phyloP scores from a whole-genome alignment of 2,113 vertebrate genomes.

The Helogale parvula region DNA sequence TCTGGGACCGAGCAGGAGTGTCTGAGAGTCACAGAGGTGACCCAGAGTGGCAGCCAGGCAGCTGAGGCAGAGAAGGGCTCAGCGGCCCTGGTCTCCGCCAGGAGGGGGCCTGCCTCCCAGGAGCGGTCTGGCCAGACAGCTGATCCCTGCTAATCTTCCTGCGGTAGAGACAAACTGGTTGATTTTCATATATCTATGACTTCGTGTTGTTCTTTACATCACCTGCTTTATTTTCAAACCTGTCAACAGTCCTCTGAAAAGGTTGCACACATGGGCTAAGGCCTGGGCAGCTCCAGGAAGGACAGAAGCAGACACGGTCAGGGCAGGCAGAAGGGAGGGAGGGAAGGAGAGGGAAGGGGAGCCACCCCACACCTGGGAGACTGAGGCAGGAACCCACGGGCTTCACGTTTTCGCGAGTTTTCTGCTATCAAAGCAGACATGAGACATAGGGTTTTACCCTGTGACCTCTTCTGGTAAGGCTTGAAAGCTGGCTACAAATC shows the following conservation, averaged over 20 bases:
- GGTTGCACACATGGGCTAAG: constrained; percentile 82
- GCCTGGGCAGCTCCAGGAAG: background rate
- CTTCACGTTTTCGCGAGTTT: constrained; percentile 52
- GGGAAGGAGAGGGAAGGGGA: background rate
- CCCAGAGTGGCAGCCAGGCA: background rate
- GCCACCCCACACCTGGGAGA: constrained; percentile 49
- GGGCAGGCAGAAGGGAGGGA: constrained; percentile 4
- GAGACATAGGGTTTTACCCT: constrained; percentile 42
- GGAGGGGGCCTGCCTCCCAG: background rate
- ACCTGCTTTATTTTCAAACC: constrained; percentile 85
- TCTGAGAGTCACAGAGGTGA: background rate
- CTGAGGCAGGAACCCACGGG: background rate
- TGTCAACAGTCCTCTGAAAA: constrained; percentile 86
- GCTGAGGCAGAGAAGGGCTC: background rate
- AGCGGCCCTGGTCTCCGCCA: background rate
- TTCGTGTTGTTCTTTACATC: constrained; percentile 79
- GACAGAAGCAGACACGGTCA: background rate
- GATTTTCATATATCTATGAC: constrained; percentile 65
- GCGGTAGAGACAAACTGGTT: constrained; percentile 62
- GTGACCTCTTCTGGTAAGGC: constrained; percentile 70
- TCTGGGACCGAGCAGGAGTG: no score
- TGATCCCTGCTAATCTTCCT: constrained; percentile 77
- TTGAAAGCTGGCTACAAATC: constrained; percentile 69
- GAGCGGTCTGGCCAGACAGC: constrained; percentile 5
- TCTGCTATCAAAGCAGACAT: constrained; percentile 60